Evolutionary conservation across 2,113 vertebrate genomes (phyloP).

Genomic region (Acrocephalus kingi): DNA sequence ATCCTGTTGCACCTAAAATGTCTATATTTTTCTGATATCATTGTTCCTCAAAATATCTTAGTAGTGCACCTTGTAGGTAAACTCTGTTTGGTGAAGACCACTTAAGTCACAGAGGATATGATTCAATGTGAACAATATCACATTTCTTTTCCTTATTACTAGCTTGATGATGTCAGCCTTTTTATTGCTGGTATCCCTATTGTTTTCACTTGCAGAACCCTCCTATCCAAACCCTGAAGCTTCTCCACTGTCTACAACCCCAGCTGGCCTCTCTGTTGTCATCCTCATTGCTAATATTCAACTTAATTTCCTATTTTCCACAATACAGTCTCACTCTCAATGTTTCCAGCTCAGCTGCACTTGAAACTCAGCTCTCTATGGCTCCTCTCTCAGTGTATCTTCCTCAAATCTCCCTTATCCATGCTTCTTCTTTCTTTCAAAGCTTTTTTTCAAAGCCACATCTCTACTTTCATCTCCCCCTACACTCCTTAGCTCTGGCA

Average conservation of each 20-base stretch:
- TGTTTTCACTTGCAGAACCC: not conserved
- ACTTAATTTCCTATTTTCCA: not conserved
- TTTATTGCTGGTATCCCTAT: not conserved
- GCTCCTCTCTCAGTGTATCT: not conserved
- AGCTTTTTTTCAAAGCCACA: slow-evolving; percentile 37
- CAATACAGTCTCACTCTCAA: not conserved
- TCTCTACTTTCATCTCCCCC: slow-evolving; percentile 54
- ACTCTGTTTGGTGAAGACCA: not conserved
- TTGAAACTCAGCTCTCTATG: not conserved
- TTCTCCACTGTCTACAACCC: not conserved
- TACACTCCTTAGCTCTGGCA: not conserved
- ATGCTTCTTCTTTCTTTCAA: slow-evolving; percentile 33
- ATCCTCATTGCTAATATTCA: not conserved
- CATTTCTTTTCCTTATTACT: not conserved
- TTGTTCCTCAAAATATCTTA: not conserved
- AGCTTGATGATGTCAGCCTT: not conserved
- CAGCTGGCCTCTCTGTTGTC: not conserved
- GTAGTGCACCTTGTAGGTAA: not conserved
- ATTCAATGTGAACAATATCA: not conserved
- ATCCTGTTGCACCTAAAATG: not conserved
- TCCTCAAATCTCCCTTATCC: not conserved
- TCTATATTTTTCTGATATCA: not conserved
- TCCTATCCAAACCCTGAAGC: not conserved
- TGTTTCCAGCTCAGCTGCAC: not conserved
- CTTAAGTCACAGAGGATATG: not conserved